Percentiles rank a stretch among this genome's conserved stretches.
These are phyloP conservation scores for Microplitis demolitor DNA, from an alignment of 1,140 invertebrate genomes.

Conservation along the genomic window DNA sequence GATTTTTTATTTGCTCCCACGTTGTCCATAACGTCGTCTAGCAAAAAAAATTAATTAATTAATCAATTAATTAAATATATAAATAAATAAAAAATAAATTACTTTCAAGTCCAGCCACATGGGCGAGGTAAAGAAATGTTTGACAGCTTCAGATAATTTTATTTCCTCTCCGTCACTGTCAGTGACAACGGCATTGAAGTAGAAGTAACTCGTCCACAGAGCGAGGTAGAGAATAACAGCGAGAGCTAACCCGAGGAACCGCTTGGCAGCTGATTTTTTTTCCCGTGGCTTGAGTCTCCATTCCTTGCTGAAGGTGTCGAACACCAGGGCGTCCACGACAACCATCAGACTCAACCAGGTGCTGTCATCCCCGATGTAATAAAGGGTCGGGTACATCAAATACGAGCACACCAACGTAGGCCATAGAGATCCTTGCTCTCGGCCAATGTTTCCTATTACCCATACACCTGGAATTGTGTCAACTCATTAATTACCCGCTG, in stretches of 20 bases:
- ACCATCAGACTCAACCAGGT: conserved; percentile 72
- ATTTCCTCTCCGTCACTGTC: conserved; percentile 87
- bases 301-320: conserved; percentile 76
- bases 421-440: conserved; percentile 73
- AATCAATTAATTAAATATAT: not conserved
- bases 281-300: conserved; percentile 73
- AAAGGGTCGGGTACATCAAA: conserved; percentile 68
- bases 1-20: conserved; percentile 73
- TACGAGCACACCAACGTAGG: conserved; percentile 74
- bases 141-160: conserved; percentile 83
- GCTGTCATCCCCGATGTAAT: conserved; percentile 71
- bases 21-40: conserved; percentile 70
- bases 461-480: conserved; percentile 74
- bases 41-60: not conserved
- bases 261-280: conserved; percentile 53
- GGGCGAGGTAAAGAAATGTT: conserved; percentile 90
- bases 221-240: conserved; percentile 73
- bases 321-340: conserved; percentile 67
- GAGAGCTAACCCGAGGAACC: conserved; percentile 63
- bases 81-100: conserved; percentile 3
- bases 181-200: conserved; percentile 87
- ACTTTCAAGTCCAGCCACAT: conserved; percentile 69
- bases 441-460: conserved; percentile 87
- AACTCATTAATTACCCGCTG: conserved; percentile 9
- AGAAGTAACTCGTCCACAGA: conserved; percentile 79